These are phyloP conservation scores for Panorpa germanica DNA, from an alignment of 2,888 invertebrate species.

Conservation along the genomic window DNA sequence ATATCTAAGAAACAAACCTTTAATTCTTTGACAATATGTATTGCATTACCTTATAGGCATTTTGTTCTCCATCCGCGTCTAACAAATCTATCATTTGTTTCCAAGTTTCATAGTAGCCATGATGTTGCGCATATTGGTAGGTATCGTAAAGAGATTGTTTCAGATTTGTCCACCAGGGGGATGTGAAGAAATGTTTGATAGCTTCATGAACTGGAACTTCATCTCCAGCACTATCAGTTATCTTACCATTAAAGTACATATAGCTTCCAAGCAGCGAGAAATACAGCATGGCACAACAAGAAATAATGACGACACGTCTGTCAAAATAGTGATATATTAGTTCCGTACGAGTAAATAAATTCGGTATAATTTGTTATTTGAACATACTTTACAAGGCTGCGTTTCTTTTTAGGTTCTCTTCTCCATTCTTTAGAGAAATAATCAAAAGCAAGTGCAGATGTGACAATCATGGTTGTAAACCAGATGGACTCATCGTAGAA, in stretches of 20 bases:
- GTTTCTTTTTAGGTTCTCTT: conserved; percentile 34
- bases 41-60: conserved; percentile 54
- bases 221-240: conserved; percentile 71
- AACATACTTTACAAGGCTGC: conserved; percentile 16
- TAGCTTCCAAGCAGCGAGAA: conserved; percentile 56
- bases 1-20: too few relatives aligned
- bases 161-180: conserved; percentile 75
- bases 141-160: conserved; percentile 52
- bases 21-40: too few relatives aligned
- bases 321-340: conserved; percentile 11
- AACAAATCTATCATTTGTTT: conserved; percentile 67
- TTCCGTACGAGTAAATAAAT: too few relatives aligned
- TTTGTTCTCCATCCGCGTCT: conserved; percentile 80
- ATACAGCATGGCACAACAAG: conserved; percentile 45
- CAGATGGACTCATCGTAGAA: conserved; percentile 56
- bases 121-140: conserved; percentile 58
- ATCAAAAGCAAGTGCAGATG: conserved; percentile 51
- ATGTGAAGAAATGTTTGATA: conserved; percentile 72
- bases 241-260: conserved; percentile 72
- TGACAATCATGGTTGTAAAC: conserved; percentile 43
- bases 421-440: conserved; percentile 64
- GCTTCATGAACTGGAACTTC: conserved; percentile 79
- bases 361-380: conserved; percentile 15
- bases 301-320: conserved; percentile 39
- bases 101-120: conserved; percentile 82